phyloP scores from a whole-genome alignment of 2,797 vertebrate genomes.

The Schizopygopsis pylzovi region DNA sequence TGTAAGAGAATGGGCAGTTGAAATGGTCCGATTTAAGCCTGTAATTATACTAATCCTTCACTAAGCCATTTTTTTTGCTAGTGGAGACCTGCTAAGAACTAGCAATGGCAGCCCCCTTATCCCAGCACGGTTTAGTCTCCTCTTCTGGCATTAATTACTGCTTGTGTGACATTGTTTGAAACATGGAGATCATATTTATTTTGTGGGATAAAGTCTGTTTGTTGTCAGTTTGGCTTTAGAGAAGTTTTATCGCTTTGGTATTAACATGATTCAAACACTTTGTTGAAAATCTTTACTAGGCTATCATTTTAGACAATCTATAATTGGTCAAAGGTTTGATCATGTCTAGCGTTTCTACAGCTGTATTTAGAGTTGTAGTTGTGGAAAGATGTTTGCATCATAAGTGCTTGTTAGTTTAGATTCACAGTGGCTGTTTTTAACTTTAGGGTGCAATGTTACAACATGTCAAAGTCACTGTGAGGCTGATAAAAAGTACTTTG shows the following conservation, averaged over 20 bases:
- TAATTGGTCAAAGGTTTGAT: too few species aligned
- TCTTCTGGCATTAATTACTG: neutral
- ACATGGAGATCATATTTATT: neutral
- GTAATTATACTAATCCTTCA: conserved; percentile 37
- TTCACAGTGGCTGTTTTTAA: neutral
- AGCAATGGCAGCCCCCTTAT: neutral
- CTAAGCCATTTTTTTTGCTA: conserved; percentile 30
- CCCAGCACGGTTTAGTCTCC: neutral
- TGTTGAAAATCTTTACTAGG: neutral
- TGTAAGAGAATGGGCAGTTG: neutral
- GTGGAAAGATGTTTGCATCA: neutral
- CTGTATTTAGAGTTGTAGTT: neutral
- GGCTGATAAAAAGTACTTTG: neutral
- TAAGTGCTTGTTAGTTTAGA: neutral
- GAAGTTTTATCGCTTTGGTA: neutral
- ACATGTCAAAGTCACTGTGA: neutral
- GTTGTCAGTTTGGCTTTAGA: neutral
- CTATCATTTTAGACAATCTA: too few species aligned
- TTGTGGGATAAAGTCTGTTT: neutral
- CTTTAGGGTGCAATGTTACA: neutral
- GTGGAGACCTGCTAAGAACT: conserved; percentile 10
- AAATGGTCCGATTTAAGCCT: conserved; percentile 31
- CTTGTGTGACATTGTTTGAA: conserved; percentile 11
- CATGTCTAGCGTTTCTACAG: too few species aligned
- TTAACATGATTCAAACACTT: neutral